Conservation (phyloP, 2,888 invertebrate species). For the Ormyrus pomaceus region DNA sequence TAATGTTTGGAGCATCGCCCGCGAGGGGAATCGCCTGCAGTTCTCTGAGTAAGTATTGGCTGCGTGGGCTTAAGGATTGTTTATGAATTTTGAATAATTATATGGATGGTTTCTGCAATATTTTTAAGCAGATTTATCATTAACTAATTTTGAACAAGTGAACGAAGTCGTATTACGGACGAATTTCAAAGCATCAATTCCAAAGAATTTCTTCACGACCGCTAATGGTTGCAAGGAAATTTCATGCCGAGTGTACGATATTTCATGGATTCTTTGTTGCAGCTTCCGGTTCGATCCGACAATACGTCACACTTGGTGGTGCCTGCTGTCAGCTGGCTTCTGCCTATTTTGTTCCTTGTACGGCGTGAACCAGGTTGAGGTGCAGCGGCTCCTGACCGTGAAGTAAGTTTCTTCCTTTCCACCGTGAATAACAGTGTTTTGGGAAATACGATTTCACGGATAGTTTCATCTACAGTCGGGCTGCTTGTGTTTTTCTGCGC, state of each 20-base stretch:
- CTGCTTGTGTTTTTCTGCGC: not conserved
- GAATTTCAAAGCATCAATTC: too few species aligned
- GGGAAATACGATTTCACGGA: too few species aligned
- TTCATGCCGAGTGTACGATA: too few species aligned
- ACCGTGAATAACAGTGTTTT: not conserved
- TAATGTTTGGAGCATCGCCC: conserved; percentile 83
- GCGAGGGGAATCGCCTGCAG: conserved; percentile 80
- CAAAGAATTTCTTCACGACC: too few species aligned
- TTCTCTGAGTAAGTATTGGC: conserved; percentile 79
- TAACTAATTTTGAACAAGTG: too few species aligned
- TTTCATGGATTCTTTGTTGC: not conserved
- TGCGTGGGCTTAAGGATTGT: too few species aligned
- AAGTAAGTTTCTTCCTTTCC: conserved; percentile 75
- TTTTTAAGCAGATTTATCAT: too few species aligned
- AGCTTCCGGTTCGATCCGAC: conserved; percentile 86
- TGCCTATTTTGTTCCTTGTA: conserved; percentile 87
- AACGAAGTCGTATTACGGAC: too few species aligned
- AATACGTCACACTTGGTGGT: conserved; percentile 88
- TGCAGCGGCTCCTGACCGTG: conserved; percentile 85
- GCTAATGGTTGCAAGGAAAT: too few species aligned
- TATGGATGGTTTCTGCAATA: too few species aligned
- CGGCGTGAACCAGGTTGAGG: conserved; percentile 91
- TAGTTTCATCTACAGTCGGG: too few species aligned
- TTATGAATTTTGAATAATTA: too few species aligned
- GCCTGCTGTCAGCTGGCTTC: conserved; percentile 84